Conservation (phyloP, 1,140 invertebrate species). For the Anagrus nilaparvatae region DNA sequence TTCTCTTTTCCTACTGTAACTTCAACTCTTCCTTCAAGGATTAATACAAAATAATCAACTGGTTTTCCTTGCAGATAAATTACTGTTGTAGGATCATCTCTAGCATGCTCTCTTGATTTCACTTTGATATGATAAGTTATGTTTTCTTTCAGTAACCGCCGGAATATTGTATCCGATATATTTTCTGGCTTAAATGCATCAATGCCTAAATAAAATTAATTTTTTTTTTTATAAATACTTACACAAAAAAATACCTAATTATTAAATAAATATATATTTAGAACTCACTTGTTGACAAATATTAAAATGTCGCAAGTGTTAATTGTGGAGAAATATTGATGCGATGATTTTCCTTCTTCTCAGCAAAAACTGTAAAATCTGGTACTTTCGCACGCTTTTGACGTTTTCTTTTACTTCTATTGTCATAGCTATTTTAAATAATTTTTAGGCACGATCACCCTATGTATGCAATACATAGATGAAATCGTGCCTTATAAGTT, state of each 20-base stretch:
- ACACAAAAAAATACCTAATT: neutral
- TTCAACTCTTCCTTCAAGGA: conserved; percentile 88
- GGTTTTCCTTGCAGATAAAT: conserved; percentile 78
- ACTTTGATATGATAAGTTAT: conserved; percentile 81
- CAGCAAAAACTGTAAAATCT: conserved; percentile 75
- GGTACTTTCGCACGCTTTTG: conserved; percentile 57
- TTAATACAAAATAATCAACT: conserved; percentile 87
- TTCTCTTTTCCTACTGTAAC: conserved; percentile 77
- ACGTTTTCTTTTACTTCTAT: conserved; percentile 63
- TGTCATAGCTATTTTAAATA: too few species aligned
- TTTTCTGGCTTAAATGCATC: conserved; percentile 76
- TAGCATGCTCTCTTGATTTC: conserved; percentile 58
- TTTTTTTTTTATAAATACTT: neutral
- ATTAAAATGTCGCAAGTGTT: conserved; percentile 87
- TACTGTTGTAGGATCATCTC: conserved; percentile 55
- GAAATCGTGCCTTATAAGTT: too few species aligned
- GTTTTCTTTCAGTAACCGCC: conserved; percentile 80
- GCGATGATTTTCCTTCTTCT: conserved; percentile 65
- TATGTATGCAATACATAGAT: too few species aligned
- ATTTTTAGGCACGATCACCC: too few species aligned
- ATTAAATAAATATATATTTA: conserved; percentile 10
- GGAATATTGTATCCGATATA: conserved; percentile 81
- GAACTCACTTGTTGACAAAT: conserved; percentile 77
- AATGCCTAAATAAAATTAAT: conserved; percentile 52
- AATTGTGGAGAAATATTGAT: conserved; percentile 87